Evolutionary conservation across 2,113 vertebrate genomes (phyloP), one percentile per base, ranked within the genome.

Genomic region (Illadopsis cleaveri): DNA sequence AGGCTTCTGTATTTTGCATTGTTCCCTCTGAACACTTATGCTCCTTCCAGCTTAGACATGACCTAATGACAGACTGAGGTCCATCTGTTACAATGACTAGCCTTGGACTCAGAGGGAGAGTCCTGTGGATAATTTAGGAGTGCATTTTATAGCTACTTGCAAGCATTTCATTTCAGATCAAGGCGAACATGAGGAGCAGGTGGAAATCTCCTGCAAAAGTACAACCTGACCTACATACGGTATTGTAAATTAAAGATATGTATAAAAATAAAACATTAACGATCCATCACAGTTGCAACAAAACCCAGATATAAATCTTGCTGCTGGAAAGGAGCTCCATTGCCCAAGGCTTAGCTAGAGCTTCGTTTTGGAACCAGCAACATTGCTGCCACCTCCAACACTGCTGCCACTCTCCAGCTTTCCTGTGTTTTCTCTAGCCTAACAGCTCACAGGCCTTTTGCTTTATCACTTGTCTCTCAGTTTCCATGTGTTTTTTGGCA

Each of bases 11-110:
- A n/a, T 86, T 94, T 89, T 86, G 65, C 71, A 28, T 92, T 92
- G 64, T 22, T 91, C 51, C 37, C 58, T 45, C 86, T n/a, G 51
- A 89, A 84, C 51, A 10, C 40, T 65, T 73, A 17, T 50, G 47
- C 89, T 92, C 8, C 80, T 89, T 81, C 38, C 70, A 84, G 77
- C 76, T 89, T 38, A 73, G 93, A 81, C 38, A 17, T 7, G 60
- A 64, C 86, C 84, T 95, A 94, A 94, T 94, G 89, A 95, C 96
- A 97, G 94, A 42, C 91, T 83, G 82, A 88, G 45, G 89, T 58
- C 96, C 96, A 89, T 96, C 94, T 97, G 92, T 80, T 83, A 50
- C 88, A 70, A 78, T 94, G 90, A 93, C 90, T 92, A 89, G 88
- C 76, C 72, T 66, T 83, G 89, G 71, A 94, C 89, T 92, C 94